Conservation (phyloP, 2,888 invertebrate species). For the Zootermopsis nevadensis region DNA sequence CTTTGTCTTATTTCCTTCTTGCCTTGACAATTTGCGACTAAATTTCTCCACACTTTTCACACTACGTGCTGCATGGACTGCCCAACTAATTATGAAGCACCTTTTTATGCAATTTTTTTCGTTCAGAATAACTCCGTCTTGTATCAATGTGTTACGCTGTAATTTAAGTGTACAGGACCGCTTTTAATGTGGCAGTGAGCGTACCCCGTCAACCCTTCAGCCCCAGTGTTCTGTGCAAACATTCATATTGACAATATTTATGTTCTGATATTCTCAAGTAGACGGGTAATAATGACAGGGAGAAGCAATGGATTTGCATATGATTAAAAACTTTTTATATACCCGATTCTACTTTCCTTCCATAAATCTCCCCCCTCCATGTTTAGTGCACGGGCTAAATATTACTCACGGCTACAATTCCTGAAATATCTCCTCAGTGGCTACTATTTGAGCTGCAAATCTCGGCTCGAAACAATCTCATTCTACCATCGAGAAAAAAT, state of each 20-base stretch:
- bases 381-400: constrained; percentile 25
- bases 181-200: not conserved
- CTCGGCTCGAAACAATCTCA: constrained; percentile 2
- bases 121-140: too few species aligned
- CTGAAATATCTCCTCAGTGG: not conserved
- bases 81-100: too few species aligned
- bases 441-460: not conserved
- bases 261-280: constrained; percentile 43
- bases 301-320: constrained; percentile 41
- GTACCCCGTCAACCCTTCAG: constrained; percentile 35
- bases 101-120: too few species aligned
- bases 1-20: too few species aligned
- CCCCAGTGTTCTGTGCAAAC: constrained; percentile 38
- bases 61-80: too few species aligned
- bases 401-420: not conserved
- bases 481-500: not conserved
- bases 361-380: constrained; percentile 39
- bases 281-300: constrained; percentile 41
- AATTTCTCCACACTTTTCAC: too few species aligned
- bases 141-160: too few species aligned
- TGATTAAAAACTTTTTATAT: constrained; percentile 39
- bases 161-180: too few species aligned
- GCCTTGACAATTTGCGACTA: too few species aligned
- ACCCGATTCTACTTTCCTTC: constrained; percentile 20
- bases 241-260: constrained; percentile 44